A percentile compares a stretch with the other conserved stretches of the same genome.
Evolutionary conservation across 2,888 invertebrate genomes (phyloP).

Genomic region (Idaea biselata): DNA sequence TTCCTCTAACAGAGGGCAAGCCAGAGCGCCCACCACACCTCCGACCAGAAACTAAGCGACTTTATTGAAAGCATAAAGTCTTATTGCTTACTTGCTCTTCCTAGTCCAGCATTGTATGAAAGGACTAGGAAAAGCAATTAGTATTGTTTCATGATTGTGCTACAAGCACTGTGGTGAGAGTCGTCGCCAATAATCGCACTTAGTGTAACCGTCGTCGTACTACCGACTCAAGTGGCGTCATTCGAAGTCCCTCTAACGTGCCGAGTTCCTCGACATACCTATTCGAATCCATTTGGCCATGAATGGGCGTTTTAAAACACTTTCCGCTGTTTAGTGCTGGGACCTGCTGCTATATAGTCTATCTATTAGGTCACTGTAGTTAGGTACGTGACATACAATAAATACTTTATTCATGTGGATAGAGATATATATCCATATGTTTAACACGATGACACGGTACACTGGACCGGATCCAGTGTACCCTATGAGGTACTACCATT

Average conservation of each 20-base stretch:
- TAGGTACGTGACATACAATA: too few relatives aligned
- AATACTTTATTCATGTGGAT: too few relatives aligned
- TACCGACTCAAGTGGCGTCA: constrained; percentile 40
- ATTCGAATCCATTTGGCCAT: constrained; percentile 46
- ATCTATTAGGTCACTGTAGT: neutral
- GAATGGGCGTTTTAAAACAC: constrained; percentile 61
- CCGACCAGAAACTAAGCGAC: too few relatives aligned
- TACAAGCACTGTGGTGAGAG: neutral
- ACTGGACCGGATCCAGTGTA: too few relatives aligned
- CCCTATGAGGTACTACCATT: too few relatives aligned
- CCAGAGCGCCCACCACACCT: too few relatives aligned
- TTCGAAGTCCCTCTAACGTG: constrained; percentile 30
- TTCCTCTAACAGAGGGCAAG: too few relatives aligned
- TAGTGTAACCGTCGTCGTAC: constrained; percentile 16
- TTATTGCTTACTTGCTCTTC: too few relatives aligned
- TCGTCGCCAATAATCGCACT: neutral
- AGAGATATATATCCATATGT: too few relatives aligned
- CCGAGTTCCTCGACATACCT: constrained; percentile 35
- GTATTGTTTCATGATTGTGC: neutral
- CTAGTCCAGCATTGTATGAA: neutral
- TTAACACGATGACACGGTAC: too few relatives aligned
- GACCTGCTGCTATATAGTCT: too few relatives aligned
- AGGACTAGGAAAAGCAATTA: neutral
- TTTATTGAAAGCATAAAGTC: too few relatives aligned
- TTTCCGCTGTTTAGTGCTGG: constrained; percentile 31